phyloP scores from a whole-genome alignment of 2,113 vertebrate genomes.

The Etheostoma cragini region DNA sequence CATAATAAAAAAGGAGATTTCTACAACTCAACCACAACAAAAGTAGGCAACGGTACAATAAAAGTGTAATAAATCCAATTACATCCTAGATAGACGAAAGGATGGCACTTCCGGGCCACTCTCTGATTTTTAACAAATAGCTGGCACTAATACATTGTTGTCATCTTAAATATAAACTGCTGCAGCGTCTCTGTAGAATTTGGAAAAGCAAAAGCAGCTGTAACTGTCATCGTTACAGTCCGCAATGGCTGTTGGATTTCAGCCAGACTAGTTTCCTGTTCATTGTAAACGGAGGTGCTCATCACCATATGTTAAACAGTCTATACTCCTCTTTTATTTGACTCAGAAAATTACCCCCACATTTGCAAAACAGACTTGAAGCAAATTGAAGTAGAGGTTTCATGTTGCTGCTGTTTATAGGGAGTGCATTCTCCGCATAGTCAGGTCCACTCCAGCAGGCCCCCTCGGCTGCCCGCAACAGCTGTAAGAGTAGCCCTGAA shows the following conservation, averaged over 20 bases:
- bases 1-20: too few relatives aligned
- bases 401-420: conserved; percentile 56
- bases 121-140: neutral
- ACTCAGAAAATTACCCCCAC: conserved; percentile 38
- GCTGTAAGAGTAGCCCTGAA: conserved; percentile 65
- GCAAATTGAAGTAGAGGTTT: conserved; percentile 24
- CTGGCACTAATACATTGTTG: neutral
- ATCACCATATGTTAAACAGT: conserved; percentile 25
- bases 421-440: conserved; percentile 57
- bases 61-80: neutral
- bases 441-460: conserved; percentile 42
- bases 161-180: neutral
- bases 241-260: neutral
- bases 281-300: conserved; percentile 24
- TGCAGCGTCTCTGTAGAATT: neutral
- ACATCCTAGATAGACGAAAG: neutral
- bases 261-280: neutral
- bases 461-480: conserved; percentile 61
- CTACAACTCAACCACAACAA: too few relatives aligned
- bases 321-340: conserved; percentile 13
- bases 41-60: neutral
- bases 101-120: neutral
- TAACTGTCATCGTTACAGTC: neutral
- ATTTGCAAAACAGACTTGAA: conserved; percentile 44
- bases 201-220: neutral